Percentiles rank a stretch among this genome's conserved stretches.
Conservation (phyloP, 2,113 vertebrate species). For the Argyrosomus japonicus region DNA sequence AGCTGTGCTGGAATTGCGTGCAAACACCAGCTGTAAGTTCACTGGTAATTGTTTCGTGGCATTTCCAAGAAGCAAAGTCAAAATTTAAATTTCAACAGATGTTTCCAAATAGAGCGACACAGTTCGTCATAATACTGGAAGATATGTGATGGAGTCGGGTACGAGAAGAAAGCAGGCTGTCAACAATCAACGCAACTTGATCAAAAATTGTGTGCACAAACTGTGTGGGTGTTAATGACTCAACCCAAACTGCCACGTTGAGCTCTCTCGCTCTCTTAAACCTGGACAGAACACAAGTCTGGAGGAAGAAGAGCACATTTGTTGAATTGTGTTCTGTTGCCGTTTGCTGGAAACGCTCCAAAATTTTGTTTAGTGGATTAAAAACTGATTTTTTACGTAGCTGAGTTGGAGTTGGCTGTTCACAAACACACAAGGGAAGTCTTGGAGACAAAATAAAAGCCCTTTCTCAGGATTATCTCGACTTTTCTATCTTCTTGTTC, state of each 20-base stretch:
- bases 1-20: background rate
- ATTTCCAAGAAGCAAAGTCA: background rate
- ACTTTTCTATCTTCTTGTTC: too few relatives aligned
- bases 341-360: too few relatives aligned
- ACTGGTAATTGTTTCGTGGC: background rate
- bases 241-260: background rate
- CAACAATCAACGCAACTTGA: too few relatives aligned
- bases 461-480: too few relatives aligned
- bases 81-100: background rate
- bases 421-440: too few relatives aligned
- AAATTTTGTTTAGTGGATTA: too few relatives aligned
- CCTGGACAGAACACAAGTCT: background rate
- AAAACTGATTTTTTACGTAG: too few relatives aligned
- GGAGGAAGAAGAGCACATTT: background rate
- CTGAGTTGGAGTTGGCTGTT: too few relatives aligned
- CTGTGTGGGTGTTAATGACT: background rate
- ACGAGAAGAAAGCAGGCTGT: background rate
- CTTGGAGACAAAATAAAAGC: too few relatives aligned
- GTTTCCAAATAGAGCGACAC: background rate
- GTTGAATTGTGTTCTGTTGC: background rate
- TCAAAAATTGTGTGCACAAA: too few relatives aligned
- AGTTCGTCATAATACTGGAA: background rate
- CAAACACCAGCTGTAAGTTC: background rate
- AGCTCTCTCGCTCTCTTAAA: too few relatives aligned
- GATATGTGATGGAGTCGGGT: background rate